Evolutionary conservation across 2,888 invertebrate species (phyloP), one percentile per base, ranked within the genome.

Genomic region (Drosophila diplacantha): DNA sequence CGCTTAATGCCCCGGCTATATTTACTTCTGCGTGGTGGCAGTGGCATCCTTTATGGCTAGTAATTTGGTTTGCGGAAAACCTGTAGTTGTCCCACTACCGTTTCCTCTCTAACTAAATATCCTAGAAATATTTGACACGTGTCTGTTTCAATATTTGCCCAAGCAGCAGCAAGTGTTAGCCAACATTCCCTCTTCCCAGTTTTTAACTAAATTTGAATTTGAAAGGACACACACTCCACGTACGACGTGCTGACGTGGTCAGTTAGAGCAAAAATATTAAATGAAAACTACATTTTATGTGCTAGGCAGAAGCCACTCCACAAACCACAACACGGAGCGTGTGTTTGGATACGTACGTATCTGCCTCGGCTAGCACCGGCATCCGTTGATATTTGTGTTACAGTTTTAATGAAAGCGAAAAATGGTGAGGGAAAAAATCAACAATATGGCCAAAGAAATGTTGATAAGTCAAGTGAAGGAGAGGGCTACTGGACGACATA

Each of bases 361-460:
- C 29, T 20, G 29, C 44, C 29, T 20, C 14, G 9, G 44, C 29
- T 12, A 9, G 29, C 29, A 49, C 16, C 57, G 46, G 18, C 32
- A 8, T 62, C 26, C 66, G 39, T 26, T 35, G 38, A 38, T 64
- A 39, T 54, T 53, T 63, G 44, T 54, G 56, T 24, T 44, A 53
- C 62, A 59, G 54, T 70, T 69, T 69, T 67, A 66, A 67, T 78
- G 61, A 64, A 72, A 61, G 56, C 54, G 44, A 56, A 71, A 55
- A 68, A 60, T 50, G 37, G 39, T 7, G 24, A 16, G n/a, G 35
- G 18, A 18, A 44, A 49, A 53, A 47, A 22, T 16, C 22, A 60
- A 38, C 38, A 47, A 29, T 39, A 35, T 26, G 34, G 32, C 26
- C 29, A 55, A 39, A 14, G 38, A 39, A 39, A 26, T 26, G 39